These are phyloP conservation scores for Mamestra brassicae DNA, from an alignment of 2,888 invertebrate species.

Conservation along the genomic window DNA sequence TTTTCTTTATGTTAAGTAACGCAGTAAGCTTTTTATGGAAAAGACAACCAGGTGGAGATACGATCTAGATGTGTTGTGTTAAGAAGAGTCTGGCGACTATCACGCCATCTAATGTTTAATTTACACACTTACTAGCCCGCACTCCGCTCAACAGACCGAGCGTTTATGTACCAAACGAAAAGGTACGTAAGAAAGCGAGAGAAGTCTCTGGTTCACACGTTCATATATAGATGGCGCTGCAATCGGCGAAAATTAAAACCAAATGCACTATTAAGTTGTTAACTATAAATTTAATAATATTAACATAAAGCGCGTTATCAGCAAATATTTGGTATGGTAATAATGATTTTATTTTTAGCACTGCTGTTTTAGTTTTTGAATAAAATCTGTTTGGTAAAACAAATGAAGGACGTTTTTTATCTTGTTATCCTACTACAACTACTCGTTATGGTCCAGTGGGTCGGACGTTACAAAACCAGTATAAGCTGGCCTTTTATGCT, in stretches of 20 bases:
- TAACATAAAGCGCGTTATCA: conserved; percentile 15
- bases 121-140: conserved; percentile 1
- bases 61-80: too few species aligned
- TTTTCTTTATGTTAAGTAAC: too few species aligned
- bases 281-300: neutral
- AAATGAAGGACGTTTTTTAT: conserved; percentile 14
- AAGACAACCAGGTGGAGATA: too few species aligned
- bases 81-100: neutral
- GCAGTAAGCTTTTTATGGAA: too few species aligned
- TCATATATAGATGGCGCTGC: conserved; percentile 42
- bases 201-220: neutral
- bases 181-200: neutral
- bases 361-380: conserved; percentile 6
- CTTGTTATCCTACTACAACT: neutral
- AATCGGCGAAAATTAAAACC: neutral
- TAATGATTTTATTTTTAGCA: conserved; percentile 24
- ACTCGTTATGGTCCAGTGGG: conserved; percentile 9
- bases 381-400: neutral
- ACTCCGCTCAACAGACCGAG: neutral
- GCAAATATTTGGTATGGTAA: neutral
- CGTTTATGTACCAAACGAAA: neutral
- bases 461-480: neutral
- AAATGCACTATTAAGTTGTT: neutral
- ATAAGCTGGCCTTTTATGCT: neutral
- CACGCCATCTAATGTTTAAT: conserved; percentile 31